Base-by-base conservation (phyloP, 2,113 vertebrate species). In the Aix galericulata region DNA sequence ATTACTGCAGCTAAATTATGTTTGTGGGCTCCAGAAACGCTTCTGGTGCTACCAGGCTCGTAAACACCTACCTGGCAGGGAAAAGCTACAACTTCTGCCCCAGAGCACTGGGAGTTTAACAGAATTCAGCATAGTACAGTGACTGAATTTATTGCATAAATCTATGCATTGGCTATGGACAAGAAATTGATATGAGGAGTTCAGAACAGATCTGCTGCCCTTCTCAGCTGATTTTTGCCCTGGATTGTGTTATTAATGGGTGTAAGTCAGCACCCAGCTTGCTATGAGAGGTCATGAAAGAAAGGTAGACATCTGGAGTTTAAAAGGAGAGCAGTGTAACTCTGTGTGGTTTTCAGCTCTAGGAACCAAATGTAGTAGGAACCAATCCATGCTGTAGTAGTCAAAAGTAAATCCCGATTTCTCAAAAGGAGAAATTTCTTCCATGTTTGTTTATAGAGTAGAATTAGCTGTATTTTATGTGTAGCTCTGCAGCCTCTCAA, bases 11-110 rank as follows among this genome's bases (percentile, higher is more conserved):
- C 91, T 97, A 96, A 97, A 97, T 97, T 95, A 97, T 92, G 96
- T 97, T 95, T 97, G 96, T 92, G 96, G 97, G 95, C 95, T 97
- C 95, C 94, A 97, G 96, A 95, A 97, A 97, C 32, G 59, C 93
- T 95, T 96, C 94, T 95, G 95, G 95, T 97, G 96, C 96, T 96
- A 97, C 96, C 78, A 94, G 96, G 78, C 93, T 97, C 95, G 7
- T 97, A 97, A 97, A 97, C 96, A 97, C 96, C 96, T 97, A 97
- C 92, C 93, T 97, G 95, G 94, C 90, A 96, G 83, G 91, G 91
- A 93, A 95, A 91, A 89, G 91, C 95, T 95, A 86, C 80, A 82
- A 92, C 82, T 94, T 34, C 94, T 95, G 71, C 62, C 84, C 73
- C 92, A 74, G 80, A 91, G 85, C 67, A 1, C n/a, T 92, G 10